Conservation (phyloP, 2,113 vertebrate species). For the Cygnus atratus region DNA sequence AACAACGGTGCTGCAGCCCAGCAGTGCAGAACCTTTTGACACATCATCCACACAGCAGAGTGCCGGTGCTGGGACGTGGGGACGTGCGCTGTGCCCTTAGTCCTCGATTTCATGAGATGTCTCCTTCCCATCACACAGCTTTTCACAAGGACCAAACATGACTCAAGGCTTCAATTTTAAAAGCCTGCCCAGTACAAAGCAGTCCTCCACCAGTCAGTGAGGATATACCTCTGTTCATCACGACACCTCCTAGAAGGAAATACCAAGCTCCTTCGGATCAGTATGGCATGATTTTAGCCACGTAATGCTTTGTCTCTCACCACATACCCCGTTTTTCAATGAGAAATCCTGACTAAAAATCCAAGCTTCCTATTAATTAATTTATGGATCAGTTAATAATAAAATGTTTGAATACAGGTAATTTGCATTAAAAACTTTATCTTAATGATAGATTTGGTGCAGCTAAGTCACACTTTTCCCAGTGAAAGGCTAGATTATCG, state of each 20-base stretch:
- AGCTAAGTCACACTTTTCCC: not conserved
- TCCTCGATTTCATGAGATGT: not conserved
- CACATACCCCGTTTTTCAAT: not conserved
- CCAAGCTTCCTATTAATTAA: not conserved
- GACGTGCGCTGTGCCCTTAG: not conserved
- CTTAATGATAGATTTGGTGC: not conserved
- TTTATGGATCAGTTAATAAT: not conserved
- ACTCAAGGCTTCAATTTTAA: not conserved
- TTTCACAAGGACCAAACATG: not conserved
- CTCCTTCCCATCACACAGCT: not conserved
- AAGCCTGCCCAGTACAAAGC: not conserved
- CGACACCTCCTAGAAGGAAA: not conserved
- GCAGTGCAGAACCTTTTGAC: not conserved
- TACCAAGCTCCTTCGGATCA: not conserved
- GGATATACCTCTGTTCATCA: not conserved
- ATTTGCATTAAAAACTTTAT: conserved; percentile 22
- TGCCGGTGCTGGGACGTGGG: not conserved
- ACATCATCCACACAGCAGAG: not conserved
- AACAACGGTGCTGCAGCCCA: not conserved
- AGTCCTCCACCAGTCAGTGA: not conserved
- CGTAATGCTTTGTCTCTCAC: not conserved
- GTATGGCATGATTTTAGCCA: not conserved
- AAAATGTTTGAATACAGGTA: not conserved
- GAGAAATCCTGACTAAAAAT: not conserved
- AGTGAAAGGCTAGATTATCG: not conserved